Evolutionary conservation across 2,888 invertebrate genomes (phyloP).

Genomic region (Eugnorisma glareosa): DNA sequence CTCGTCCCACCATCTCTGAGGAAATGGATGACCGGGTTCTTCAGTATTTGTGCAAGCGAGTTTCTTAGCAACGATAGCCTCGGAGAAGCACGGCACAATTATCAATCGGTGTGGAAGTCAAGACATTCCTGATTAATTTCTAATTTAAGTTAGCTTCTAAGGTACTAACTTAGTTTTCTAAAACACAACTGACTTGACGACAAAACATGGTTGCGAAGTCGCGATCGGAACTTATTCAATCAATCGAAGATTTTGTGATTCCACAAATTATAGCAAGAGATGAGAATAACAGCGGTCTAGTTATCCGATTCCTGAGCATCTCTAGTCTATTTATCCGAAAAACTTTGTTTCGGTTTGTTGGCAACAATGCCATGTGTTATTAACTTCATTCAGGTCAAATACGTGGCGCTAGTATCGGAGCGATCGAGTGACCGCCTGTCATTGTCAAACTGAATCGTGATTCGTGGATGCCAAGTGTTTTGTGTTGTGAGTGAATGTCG

Average conservation of each 20-base stretch:
- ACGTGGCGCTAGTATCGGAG: constrained; percentile 84
- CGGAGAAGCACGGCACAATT: neutral
- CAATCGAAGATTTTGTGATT: neutral
- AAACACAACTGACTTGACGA: no score
- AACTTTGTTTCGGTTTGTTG: constrained; percentile 29
- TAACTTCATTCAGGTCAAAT: constrained; percentile 60
- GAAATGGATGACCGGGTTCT: no score
- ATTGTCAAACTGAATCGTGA: constrained; percentile 74
- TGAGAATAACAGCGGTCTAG: constrained; percentile 10
- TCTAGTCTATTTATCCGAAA: constrained; percentile 20
- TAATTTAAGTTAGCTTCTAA: no score
- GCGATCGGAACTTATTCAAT: neutral
- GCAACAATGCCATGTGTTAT: constrained; percentile 10
- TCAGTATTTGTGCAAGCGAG: no score
- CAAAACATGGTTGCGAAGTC: no score
- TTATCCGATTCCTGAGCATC: neutral
- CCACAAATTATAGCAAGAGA: no score
- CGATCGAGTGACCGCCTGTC: constrained; percentile 52
- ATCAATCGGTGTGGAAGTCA: neutral
- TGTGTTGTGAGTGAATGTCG: constrained; percentile 88
- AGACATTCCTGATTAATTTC: no score
- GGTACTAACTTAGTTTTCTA: no score
- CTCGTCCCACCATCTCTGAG: no score
- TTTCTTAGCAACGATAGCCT: neutral
- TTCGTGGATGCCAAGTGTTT: constrained; percentile 83